phyloP scores from a whole-genome alignment of 1,140 invertebrate genomes.

The Zaprionus nigranus region DNA sequence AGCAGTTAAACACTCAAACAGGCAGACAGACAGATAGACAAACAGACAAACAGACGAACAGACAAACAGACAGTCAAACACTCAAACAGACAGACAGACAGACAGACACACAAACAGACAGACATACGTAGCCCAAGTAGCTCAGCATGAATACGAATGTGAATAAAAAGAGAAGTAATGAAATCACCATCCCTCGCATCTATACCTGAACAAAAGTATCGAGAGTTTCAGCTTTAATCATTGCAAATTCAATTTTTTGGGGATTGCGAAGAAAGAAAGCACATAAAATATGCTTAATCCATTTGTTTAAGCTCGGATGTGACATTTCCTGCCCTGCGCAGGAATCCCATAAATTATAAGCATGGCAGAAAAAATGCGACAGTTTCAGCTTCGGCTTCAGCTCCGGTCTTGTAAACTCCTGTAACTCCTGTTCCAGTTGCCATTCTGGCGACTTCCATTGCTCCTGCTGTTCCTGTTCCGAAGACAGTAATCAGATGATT shows the following conservation, averaged over 20 bases:
- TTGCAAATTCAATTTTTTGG: background rate
- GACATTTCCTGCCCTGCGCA: conserved; percentile 24
- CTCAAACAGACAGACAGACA: background rate
- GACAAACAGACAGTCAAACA: background rate
- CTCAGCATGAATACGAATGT: background rate
- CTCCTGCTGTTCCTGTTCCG: background rate
- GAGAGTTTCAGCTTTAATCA: background rate
- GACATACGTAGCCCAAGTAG: background rate
- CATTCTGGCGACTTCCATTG: background rate
- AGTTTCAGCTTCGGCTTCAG: conserved; percentile 3
- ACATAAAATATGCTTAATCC: conserved; percentile 27
- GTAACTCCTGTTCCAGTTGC: background rate
- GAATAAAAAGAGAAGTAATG: background rate
- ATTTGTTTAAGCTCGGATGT: conserved; percentile 41
- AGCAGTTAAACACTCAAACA: background rate
- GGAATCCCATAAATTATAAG: conserved; percentile 35
- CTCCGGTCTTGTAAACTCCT: background rate
- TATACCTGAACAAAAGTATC: background rate
- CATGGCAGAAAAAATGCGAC: conserved; percentile 25
- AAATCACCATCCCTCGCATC: background rate
- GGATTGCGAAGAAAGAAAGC: conserved; percentile 1
- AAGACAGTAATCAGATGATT: conserved; percentile 43
- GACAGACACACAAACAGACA: background rate
- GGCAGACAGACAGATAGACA: background rate
- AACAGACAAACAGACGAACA: background rate